Conservation (phyloP, 2,113 vertebrate genomes). For the Octodon degus region DNA sequence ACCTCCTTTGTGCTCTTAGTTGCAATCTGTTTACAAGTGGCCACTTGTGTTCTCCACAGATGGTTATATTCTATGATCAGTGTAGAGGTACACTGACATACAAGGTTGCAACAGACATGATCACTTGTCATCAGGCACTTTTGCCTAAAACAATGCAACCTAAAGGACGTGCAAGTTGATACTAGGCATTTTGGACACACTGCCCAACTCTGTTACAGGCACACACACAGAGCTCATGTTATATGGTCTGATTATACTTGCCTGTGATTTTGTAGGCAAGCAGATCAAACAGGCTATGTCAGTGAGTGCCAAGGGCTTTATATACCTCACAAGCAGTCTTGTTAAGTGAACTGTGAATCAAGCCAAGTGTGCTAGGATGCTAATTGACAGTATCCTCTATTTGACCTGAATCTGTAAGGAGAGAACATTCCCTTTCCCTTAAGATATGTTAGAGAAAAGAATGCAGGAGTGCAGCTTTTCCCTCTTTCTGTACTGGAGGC, state of each 20-base stretch:
- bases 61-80: not conserved
- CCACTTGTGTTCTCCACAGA: not conserved
- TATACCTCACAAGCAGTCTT: not conserved
- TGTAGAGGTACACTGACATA: not conserved
- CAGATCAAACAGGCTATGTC: not conserved
- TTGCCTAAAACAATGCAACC: not conserved
- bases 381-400: too few species aligned
- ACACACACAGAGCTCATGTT: not conserved
- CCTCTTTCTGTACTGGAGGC: not conserved
- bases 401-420: not conserved
- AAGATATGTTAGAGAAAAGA: not conserved
- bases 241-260: not conserved
- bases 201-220: not conserved
- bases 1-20: not conserved
- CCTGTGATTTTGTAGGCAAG: not conserved
- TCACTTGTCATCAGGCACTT: not conserved
- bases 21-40: not conserved
- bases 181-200: not conserved
- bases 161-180: not conserved
- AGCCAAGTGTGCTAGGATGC: not conserved
- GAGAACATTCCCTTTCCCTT: not conserved
- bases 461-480: not conserved
- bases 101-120: not conserved
- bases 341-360: not conserved
- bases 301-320: not conserved